Percentiles rank a stretch among this genome's conserved stretches.
These are phyloP conservation scores for Chloroceryle inda DNA, from an alignment of 2,797 vertebrate genomes.

Conservation along the genomic window DNA sequence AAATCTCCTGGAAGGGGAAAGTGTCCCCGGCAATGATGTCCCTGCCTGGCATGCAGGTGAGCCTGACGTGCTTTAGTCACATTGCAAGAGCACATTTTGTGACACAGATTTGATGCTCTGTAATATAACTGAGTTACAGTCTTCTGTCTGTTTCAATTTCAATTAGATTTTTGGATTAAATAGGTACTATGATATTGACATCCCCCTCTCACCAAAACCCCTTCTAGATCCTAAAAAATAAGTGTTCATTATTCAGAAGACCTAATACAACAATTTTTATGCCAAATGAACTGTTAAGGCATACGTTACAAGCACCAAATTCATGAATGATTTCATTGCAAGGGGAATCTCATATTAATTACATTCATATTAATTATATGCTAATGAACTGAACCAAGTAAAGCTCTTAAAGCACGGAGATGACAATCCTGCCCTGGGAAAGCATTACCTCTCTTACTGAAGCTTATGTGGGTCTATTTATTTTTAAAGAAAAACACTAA, in stretches of 20 bases:
- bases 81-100: neutral
- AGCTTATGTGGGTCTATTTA: constrained; percentile 60
- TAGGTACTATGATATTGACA: neutral
- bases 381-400: neutral
- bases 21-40: accelerated
- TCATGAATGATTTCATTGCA: constrained; percentile 57
- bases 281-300: neutral
- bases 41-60: neutral
- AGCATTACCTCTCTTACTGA: neutral
- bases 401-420: constrained; percentile 7
- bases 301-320: neutral
- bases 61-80: neutral
- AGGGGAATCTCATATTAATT: constrained; percentile 43
- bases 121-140: neutral
- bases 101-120: neutral
- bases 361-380: neutral
- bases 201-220: neutral
- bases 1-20: neutral
- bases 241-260: neutral
- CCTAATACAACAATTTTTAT: neutral
- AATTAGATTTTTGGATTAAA: neutral
- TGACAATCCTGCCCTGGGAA: constrained; percentile 10
- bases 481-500: constrained; percentile 75
- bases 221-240: neutral
- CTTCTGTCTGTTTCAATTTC: neutral